Evolutionary conservation across 2,888 invertebrate species (phyloP).

Genomic region (Troides oblongomaculatus): DNA sequence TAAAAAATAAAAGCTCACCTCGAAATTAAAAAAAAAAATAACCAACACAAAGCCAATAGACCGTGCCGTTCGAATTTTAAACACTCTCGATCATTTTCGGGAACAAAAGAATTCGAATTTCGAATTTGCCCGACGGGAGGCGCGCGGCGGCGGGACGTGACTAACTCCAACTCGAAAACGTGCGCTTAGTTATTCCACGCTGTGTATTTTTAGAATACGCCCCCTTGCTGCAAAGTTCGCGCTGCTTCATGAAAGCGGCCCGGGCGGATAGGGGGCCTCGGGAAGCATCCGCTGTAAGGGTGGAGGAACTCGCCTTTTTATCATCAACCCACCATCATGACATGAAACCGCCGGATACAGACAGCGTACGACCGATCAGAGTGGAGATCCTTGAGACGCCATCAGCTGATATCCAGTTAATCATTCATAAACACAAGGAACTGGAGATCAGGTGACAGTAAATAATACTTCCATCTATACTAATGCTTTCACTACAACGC

Average conservation of each 20-base stretch:
- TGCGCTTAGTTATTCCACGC: constrained; percentile 53
- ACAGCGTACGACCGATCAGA: no score
- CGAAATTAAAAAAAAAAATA: constrained; percentile 20
- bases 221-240: constrained; percentile 57
- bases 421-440: no score
- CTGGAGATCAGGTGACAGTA: no score
- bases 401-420: no score
- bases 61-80: constrained; percentile 22
- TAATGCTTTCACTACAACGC: no score
- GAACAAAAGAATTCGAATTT: constrained; percentile 42
- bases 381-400: no score
- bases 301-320: neutral
- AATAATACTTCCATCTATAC: no score
- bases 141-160: constrained; percentile 53
- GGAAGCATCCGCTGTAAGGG: constrained; percentile 16
- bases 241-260: constrained; percentile 17
- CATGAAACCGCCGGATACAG: no score
- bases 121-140: constrained; percentile 39
- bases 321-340: no score
- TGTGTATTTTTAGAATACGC: constrained; percentile 76
- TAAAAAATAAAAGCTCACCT: constrained; percentile 25
- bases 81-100: constrained; percentile 39
- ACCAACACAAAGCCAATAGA: constrained; percentile 24
- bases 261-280: constrained; percentile 12
- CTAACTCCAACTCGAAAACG: constrained; percentile 52